phyloP scores from a whole-genome alignment of 2,113 vertebrate genomes.

The Mastomys coucha region DNA sequence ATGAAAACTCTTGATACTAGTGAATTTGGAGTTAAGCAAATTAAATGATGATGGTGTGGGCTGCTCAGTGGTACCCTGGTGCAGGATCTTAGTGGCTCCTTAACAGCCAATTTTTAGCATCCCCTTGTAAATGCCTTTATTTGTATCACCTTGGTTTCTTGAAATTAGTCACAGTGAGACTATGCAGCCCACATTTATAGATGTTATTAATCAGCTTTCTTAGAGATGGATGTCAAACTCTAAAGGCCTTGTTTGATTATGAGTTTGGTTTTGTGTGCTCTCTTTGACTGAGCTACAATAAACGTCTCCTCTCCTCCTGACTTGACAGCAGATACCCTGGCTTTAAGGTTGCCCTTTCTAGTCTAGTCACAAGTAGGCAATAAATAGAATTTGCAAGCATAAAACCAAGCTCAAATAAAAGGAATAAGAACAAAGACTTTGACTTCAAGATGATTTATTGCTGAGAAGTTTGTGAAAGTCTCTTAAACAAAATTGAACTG shows the following conservation, averaged over 20 bases:
- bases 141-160: background rate
- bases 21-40: background rate
- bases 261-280: background rate
- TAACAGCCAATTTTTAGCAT: background rate
- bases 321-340: background rate
- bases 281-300: background rate
- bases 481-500: conserved; percentile 13
- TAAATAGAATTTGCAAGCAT: conserved; percentile 10
- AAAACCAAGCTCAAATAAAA: conserved; percentile 36
- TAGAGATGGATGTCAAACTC: background rate
- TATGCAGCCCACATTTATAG: background rate
- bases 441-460: conserved; percentile 38
- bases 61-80: background rate
- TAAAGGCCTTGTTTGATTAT: background rate
- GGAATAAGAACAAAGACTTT: background rate
- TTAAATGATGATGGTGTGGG: background rate
- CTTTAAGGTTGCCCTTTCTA: conserved; percentile 24
- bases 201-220: background rate
- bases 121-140: background rate
- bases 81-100: background rate
- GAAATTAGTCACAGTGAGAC: background rate
- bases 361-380: background rate
- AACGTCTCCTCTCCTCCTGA: background rate
- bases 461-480: conserved; percentile 14
- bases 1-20: background rate